Percentiles rank a stretch among this genome's conserved stretches.
Conservation (phyloP, 1,140 invertebrate genomes). For the Drosophila cardini region DNA sequence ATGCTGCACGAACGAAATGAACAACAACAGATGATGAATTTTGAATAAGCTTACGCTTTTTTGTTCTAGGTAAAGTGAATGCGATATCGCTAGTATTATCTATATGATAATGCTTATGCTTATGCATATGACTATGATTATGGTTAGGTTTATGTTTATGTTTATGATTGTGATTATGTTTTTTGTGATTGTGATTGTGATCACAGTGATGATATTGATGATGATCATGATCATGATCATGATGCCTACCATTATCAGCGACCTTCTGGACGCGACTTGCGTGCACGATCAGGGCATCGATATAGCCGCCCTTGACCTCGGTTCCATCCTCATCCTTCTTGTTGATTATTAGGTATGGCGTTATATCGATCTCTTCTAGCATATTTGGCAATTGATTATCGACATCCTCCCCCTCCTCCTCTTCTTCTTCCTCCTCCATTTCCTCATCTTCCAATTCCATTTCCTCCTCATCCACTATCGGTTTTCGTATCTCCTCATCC, state of each 20-base stretch:
- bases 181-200: slow-evolving; percentile 10
- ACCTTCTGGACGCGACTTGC: slow-evolving; percentile 91
- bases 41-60: slow-evolving; percentile 29
- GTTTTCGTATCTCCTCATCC: slow-evolving; percentile 22
- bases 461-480: slow-evolving; percentile 29
- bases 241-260: slow-evolving; percentile 81
- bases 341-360: slow-evolving; percentile 91
- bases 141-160: slow-evolving; percentile 18
- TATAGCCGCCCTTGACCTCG: slow-evolving; percentile 94
- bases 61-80: slow-evolving; percentile 16
- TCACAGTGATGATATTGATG: no score
- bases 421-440: slow-evolving; percentile 68
- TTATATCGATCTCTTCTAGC: slow-evolving; percentile 93
- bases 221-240: no score
- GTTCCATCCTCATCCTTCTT: slow-evolving; percentile 93
- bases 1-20: slow-evolving; percentile 85
- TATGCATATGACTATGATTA: background rate
- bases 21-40: slow-evolving; percentile 55
- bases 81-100: slow-evolving; percentile 1
- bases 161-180: slow-evolving; percentile 6
- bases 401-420: slow-evolving; percentile 75
- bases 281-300: slow-evolving; percentile 96
- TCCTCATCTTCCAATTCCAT: slow-evolving; percentile 72
- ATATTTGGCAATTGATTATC: slow-evolving; percentile 85
- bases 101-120: slow-evolving; percentile 16